Evolutionary conservation across 2,113 vertebrate genomes (phyloP).

Genomic region (Narcine bancroftii): DNA sequence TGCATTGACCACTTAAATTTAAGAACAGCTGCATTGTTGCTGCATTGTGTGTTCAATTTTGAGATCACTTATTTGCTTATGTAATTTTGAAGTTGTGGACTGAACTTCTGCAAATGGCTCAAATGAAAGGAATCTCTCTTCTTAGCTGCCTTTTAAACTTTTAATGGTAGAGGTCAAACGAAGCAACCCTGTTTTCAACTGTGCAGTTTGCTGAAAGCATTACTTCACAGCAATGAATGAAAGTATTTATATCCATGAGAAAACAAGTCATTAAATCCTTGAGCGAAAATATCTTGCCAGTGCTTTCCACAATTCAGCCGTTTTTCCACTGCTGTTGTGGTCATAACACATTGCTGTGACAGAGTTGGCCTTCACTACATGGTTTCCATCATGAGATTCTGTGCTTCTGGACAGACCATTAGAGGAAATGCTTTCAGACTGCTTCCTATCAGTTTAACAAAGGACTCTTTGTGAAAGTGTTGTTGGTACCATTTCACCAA

Average conservation of each 20-base stretch:
- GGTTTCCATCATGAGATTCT: constrained; percentile 14
- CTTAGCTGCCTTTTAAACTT: not conserved
- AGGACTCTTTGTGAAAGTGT: constrained; percentile 17
- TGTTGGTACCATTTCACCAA: constrained; percentile 19
- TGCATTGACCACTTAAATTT: not conserved
- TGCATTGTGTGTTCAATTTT: not conserved
- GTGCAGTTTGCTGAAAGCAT: not conserved
- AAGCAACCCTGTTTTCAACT: not conserved
- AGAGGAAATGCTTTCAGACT: constrained; percentile 33
- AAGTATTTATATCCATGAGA: constrained; percentile 14
- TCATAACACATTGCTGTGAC: not conserved
- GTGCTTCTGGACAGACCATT: not conserved
- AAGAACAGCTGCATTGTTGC: not conserved
- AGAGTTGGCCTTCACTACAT: constrained; percentile 2
- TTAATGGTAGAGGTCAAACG: not conserved
- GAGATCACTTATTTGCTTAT: not conserved
- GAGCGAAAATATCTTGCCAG: constrained; percentile 30
- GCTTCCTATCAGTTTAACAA: constrained; percentile 23
- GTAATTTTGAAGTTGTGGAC: not conserved
- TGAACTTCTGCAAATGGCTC: not conserved
- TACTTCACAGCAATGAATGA: not conserved
- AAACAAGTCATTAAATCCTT: not conserved
- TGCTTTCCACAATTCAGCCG: not conserved
- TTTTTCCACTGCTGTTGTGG: not conserved
- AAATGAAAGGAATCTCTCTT: not conserved